Conservation (phyloP, 92 coral and sea anemone genomes). For the Palythoa grandis region DNA sequence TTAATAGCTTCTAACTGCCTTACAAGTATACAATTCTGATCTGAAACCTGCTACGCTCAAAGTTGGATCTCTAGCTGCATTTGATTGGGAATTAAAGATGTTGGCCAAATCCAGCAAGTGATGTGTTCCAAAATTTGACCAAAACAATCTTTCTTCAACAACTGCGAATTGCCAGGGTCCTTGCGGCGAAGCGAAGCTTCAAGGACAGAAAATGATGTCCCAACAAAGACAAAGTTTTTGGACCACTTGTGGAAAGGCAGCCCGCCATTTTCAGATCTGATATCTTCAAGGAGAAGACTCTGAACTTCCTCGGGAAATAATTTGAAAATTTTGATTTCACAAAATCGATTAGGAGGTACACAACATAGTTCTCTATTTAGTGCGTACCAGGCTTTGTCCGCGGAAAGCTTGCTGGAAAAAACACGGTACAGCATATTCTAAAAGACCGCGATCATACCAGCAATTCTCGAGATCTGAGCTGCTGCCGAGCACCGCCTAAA, state of each 20-base stretch:
- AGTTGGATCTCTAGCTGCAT: too few species aligned
- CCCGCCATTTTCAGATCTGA: too few species aligned
- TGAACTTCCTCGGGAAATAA: too few species aligned
- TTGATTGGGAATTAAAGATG: not conserved
- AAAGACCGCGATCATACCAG: not conserved
- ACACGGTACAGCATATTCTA: slow-evolving; percentile 1
- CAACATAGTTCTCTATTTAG: too few species aligned
- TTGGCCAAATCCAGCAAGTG: not conserved
- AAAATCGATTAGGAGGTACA: slow-evolving; percentile 6
- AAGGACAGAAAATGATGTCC: not conserved
- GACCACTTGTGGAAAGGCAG: not conserved
- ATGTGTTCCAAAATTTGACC: too few species aligned
- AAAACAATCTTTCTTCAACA: not conserved
- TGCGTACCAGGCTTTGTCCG: too few species aligned
- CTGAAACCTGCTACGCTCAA: too few species aligned
- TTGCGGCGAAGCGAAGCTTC: too few species aligned
- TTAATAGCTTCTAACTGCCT: too few species aligned
- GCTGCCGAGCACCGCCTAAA: slow-evolving; percentile 4
- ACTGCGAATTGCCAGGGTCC: not conserved
- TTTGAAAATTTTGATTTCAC: too few species aligned
- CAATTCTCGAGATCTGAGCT: not conserved
- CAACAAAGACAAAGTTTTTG: not conserved
- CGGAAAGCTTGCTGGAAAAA: not conserved
- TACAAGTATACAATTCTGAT: too few species aligned
- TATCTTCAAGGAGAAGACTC: too few species aligned